These are phyloP conservation scores for Pao palembangensis DNA, from an alignment of 2,113 vertebrate genomes.

Conservation along the genomic window DNA sequence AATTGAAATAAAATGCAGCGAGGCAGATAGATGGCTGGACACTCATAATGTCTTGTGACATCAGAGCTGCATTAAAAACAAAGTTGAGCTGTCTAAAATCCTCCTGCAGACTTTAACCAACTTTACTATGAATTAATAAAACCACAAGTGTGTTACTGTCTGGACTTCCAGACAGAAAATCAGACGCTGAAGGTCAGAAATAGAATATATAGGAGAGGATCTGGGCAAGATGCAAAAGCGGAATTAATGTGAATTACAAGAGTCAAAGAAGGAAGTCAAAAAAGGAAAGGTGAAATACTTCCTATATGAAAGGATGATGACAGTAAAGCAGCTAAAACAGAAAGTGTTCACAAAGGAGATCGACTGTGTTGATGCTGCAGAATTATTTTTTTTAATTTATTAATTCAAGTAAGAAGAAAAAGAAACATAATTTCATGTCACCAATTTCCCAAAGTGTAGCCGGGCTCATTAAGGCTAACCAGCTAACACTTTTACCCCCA, in stretches of 20 bases:
- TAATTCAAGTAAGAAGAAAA: neutral
- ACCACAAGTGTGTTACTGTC: constrained; percentile 41
- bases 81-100: constrained; percentile 39
- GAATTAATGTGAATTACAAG: neutral
- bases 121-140: constrained; percentile 65
- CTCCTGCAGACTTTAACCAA: constrained; percentile 38
- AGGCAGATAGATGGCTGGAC: constrained; percentile 16
- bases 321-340: neutral
- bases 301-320: neutral
- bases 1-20: neutral
- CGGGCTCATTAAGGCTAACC: too few species aligned
- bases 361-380: too few species aligned
- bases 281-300: neutral
- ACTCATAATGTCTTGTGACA: constrained; percentile 49
- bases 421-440: neutral
- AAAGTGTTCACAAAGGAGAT: neutral
- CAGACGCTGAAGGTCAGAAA: constrained; percentile 1
- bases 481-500: too few species aligned
- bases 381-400: too few species aligned
- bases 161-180: constrained; percentile 33
- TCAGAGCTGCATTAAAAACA: constrained; percentile 40
- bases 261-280: neutral
- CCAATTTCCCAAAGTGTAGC: too few species aligned
- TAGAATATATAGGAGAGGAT: neutral
- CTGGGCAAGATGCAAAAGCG: too few species aligned